Base-by-base conservation (phyloP, 2,113 vertebrate species). In the Platysteira castanea region DNA sequence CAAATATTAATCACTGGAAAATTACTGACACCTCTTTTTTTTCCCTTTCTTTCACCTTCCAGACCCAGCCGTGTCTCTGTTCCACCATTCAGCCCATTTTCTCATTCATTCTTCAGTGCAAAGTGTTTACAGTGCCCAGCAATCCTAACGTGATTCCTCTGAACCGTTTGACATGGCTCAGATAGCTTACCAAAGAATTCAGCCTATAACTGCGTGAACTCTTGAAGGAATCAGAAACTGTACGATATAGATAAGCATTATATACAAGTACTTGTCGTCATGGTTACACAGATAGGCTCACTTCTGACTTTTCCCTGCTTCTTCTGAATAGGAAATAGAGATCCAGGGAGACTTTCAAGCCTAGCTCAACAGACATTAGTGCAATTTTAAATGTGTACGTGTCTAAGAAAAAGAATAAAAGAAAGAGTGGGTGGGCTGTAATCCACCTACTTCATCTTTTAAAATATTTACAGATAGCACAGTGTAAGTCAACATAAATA, bases 391-490 rank as follows among this genome's bases (percentile, higher is more conserved):
- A 80, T 46, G 39, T 50, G 59, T 30, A 7, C 0, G 0, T 49
- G 13, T 63, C 26, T 37, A 27, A n/a, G n/a, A 16, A 47, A 44
- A 64, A 68, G 11, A 41, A 22, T 33, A 74, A 44, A 54, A 65
- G 49, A 56, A 47, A 28, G 26, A 33, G 22, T 59, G 50, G 59
- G 47, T 92, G 86, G 82, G 46, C 54, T 92, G 42, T 83, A 90
- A 92, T 94, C 75, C 71, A 70, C 60, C 85, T 80, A 65, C 90
- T 95, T 90, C 50, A 41, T 74, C 79, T 70, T 86, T 90, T 95
- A 70, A 95, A 96, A 92, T 95, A 96, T 93, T 96, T 96, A 96
- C 84, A 80, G 46, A 39, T 39, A 89, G 50, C 64, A 74, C 37
- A 52, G 47, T 77, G 47, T 46, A 93, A 92, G 37, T 80, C 85